Evolutionary conservation across 2,888 invertebrate genomes (phyloP), one percentile per base, ranked within the genome.

Genomic region (Nowickia ferox): DNA sequence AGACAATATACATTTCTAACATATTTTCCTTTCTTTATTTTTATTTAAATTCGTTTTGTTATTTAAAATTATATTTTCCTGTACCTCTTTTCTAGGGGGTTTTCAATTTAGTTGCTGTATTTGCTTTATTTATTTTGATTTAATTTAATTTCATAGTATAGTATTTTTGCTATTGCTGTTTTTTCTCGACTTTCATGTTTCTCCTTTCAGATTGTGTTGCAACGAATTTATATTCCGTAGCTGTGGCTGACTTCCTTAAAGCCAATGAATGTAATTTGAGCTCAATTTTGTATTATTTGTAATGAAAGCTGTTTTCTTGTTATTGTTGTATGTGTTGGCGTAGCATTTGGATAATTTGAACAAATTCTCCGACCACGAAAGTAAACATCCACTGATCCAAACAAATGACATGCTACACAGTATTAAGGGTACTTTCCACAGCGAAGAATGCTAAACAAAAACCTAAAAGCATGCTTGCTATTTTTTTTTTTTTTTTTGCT

Each of bases 201-300:
- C 42, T 46, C 17, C 19, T 30, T 40, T 66, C 53, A 30, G 30
- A 17, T 46, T 42, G 53, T 44, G n/a, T 76, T 96, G 95, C 2
- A 95, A 95, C 3, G 95, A 95, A 81, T 94, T 94, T 89, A 96
- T 95, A 92, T 95, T 38, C 48, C 74, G 48, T 61, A 65, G 55
- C 40, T 76, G 61, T 69, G 63, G 30, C 48, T 72, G 59, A 51
- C 61, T 72, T 81, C 42, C 76, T 46, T 68, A 66, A 84, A 72
- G 66, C 71, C 81, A 79, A 79, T 84, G 69, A 69, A 77, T 55
- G 61, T 55, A 80, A 84, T 80, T 84, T 80, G 6, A 71, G 51
- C 22, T 63, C 48, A 38, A 72, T 76, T 22, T 53, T 51, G 38
- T 77, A 4, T 51, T 22, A n/a, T 40, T 46, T 69, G 42, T 11